phyloP scores from a whole-genome alignment of 2,113 vertebrate species.

The Channa maculata region DNA sequence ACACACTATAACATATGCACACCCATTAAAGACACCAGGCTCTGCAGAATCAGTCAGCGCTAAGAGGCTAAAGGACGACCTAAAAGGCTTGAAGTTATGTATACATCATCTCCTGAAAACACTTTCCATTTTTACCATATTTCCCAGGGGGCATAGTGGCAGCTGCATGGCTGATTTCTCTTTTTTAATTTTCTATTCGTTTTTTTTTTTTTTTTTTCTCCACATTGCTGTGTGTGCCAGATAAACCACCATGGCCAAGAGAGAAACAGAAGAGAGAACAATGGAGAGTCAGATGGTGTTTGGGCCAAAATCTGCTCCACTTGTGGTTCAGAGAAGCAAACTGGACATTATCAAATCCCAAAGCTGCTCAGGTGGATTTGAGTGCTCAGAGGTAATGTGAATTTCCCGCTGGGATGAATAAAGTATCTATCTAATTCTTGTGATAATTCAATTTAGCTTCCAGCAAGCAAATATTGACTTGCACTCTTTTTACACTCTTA shows the following conservation, averaged over 20 bases:
- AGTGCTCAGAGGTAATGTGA: background rate
- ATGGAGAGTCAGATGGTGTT: conserved; percentile 47
- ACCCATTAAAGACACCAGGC: conserved; percentile 8
- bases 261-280: conserved; percentile 29
- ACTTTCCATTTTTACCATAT: conserved; percentile 67
- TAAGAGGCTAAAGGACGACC: conserved; percentile 63
- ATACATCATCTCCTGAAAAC: conserved; percentile 65
- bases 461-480: conserved; percentile 56
- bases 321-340: conserved; percentile 5
- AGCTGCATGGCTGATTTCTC: conserved; percentile 79
- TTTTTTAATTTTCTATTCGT: conserved; percentile 83
- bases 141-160: conserved; percentile 73
- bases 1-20: conserved; percentile 28
- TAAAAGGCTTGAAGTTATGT: conserved; percentile 57
- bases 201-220: conserved; percentile 67
- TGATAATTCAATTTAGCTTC: conserved; percentile 48
- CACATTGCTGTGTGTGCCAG: conserved; percentile 67
- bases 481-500: conserved; percentile 2
- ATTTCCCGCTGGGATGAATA: too few species aligned
- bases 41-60: conserved; percentile 26
- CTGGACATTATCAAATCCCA: background rate
- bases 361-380: conserved; percentile 30
- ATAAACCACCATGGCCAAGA: conserved; percentile 35
- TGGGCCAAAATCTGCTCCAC: conserved; percentile 36
- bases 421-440: conserved; percentile 1